These are phyloP conservation scores for Pseudomyrmex dendroicus DNA, from an alignment of 1,140 invertebrate species.

Conservation along the genomic window DNA sequence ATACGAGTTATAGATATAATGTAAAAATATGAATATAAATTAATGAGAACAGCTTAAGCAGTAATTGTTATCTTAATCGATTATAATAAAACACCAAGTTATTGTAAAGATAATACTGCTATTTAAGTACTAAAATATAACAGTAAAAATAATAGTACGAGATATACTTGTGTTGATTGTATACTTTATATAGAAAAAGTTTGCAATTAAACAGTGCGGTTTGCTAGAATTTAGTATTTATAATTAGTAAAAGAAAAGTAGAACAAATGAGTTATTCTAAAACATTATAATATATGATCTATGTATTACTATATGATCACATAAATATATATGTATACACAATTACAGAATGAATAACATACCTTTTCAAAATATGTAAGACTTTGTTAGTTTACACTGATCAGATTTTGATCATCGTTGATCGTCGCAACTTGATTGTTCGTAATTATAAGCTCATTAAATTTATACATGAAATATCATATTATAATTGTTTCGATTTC, in stretches of 20 bases:
- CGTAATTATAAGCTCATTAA: not conserved
- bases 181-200: slow-evolving; percentile 18
- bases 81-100: slow-evolving; percentile 68
- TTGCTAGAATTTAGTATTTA: not conserved
- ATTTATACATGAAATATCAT: not conserved
- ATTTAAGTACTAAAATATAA: slow-evolving; percentile 32
- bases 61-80: slow-evolving; percentile 51
- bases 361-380: slow-evolving; percentile 9
- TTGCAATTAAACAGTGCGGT: not conserved
- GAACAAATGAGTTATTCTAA: not conserved
- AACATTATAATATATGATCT: slow-evolving; percentile 3
- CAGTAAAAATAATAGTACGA: slow-evolving; percentile 4
- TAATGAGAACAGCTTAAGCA: slow-evolving; percentile 17
- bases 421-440: slow-evolving; percentile 3
- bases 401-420: not conserved
- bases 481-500: too few species aligned
- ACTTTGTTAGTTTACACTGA: not conserved
- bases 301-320: not conserved
- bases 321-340: not conserved
- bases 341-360: not conserved
- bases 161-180: slow-evolving; percentile 2
- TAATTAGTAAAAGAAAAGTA: not conserved
- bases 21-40: slow-evolving; percentile 30
- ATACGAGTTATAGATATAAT: slow-evolving; percentile 25
- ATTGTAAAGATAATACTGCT: slow-evolving; percentile 64